Evolutionary conservation across 2,113 vertebrate species (phyloP), one percentile per base, ranked within the genome.

Genomic region (Scatophagus argus): DNA sequence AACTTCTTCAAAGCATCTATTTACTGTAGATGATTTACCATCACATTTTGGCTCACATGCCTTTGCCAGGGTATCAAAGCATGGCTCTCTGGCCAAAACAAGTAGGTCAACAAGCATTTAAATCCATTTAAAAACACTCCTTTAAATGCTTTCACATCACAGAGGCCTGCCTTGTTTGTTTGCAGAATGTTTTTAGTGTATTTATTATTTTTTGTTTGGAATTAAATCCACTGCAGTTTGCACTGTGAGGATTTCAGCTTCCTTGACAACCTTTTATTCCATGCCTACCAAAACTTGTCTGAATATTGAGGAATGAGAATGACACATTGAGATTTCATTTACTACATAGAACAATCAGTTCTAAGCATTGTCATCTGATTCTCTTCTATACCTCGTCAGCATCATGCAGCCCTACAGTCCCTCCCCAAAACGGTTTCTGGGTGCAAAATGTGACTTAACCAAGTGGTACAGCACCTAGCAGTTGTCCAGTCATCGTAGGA

Each of bases 401-500:
- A 65, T 56, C 38, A 14, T 21, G 31, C 56, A 27, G 55, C 21
- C 38, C 19, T 46, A n/a, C 72, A 81, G 71, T 71, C 31, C 55
- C 43, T 38, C 49, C 46, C 51, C n/a, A 16, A 10, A 51, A 44
- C 17, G 66, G 65, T 78, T 61, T 61, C 75, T 21, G 19, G 16
- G 32, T 55, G 56, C 6, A 6, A 70, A 59, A 36, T 64, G 23
- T 38, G 63, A 56, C 75, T 71, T 9, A 6, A 49, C 25, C n/a
- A 2, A 84, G 32, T 56, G 61, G 60, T 52, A 14, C 72, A 46
- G 59, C 68, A 73, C 49, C 66, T 54, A 51, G 56, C 87, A 80
- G 70, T 87, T 90, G 84, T 86, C 79, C 81, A 44, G 41, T 73
- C 74, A 89, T 83, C 85, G 76, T 70, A 60, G 78, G 77, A 88